Conservation (phyloP, 2,888 invertebrate genomes). For the Ormyrus nitidulus region DNA sequence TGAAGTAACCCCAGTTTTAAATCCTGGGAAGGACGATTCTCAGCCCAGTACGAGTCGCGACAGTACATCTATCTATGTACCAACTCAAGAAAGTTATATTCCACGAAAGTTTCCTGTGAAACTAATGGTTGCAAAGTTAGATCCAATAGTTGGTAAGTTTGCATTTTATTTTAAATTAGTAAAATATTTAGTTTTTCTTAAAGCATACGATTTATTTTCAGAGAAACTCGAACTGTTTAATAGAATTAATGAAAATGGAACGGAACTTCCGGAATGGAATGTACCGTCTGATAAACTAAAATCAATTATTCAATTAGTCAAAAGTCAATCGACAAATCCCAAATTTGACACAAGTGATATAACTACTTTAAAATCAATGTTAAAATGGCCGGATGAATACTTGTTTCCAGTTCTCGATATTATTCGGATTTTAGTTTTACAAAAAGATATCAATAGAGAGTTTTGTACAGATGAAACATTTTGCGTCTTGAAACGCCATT, state of each 20-base stretch:
- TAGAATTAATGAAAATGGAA: slow-evolving; percentile 78
- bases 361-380: slow-evolving; percentile 13
- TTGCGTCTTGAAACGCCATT: slow-evolving; percentile 72
- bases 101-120: slow-evolving; percentile 62
- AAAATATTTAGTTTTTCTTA: slow-evolving; percentile 36
- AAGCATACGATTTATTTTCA: slow-evolving; percentile 60
- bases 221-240: slow-evolving; percentile 81
- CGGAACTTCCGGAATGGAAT: slow-evolving; percentile 67
- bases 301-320: slow-evolving; percentile 81
- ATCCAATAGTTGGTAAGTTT: slow-evolving; percentile 80
- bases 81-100: not conserved
- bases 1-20: slow-evolving; percentile 62
- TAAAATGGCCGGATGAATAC: slow-evolving; percentile 78
- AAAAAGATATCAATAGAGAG: slow-evolving; percentile 79
- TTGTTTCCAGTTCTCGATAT: slow-evolving; percentile 94
- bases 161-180: not conserved
- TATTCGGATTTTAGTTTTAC: slow-evolving; percentile 87
- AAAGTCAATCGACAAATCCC: slow-evolving; percentile 35
- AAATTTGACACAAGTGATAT: slow-evolving; percentile 53
- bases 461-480: slow-evolving; percentile 72
- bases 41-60: not conserved
- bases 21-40: slow-evolving; percentile 62
- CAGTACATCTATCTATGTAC: not conserved
- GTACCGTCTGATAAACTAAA: slow-evolving; percentile 79
- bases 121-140: slow-evolving; percentile 63